Conservation (phyloP, 2,797 vertebrate species). For the Spondyliosoma cantharus region DNA sequence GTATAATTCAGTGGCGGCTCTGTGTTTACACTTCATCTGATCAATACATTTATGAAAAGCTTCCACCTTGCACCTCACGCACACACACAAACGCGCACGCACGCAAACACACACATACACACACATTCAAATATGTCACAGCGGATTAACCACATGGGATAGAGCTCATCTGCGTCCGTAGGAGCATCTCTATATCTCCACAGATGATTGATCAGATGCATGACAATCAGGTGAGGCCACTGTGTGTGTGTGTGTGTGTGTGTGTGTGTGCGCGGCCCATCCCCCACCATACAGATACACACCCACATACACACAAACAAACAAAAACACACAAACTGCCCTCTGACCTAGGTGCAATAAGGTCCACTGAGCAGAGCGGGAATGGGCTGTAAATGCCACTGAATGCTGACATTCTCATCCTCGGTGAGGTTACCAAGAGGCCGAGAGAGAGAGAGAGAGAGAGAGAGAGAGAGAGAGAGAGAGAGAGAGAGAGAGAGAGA, state of each 20-base stretch:
- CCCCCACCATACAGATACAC: neutral
- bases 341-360: slow-evolving; percentile 76
- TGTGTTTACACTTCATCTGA: slow-evolving; percentile 60
- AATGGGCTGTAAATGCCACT: slow-evolving; percentile 76
- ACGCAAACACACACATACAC: slow-evolving; percentile 15
- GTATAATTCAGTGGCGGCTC: slow-evolving; percentile 57
- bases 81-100: slow-evolving; percentile 11
- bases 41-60: slow-evolving; percentile 65
- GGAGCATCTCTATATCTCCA: slow-evolving; percentile 36
- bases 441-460: slow-evolving; percentile 32
- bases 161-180: slow-evolving; percentile 36
- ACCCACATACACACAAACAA: slow-evolving; percentile 14
- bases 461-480: slow-evolving; percentile 13
- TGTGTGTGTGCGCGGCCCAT: neutral
- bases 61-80: slow-evolving; percentile 15
- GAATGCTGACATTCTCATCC: slow-evolving; percentile 72
- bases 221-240: slow-evolving; percentile 58
- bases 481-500: slow-evolving; percentile 26
- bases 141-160: slow-evolving; percentile 39
- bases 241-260: neutral
- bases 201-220: slow-evolving; percentile 57
- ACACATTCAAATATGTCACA: slow-evolving; percentile 31
- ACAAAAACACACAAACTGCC: slow-evolving; percentile 56
- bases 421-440: slow-evolving; percentile 66
- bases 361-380: slow-evolving; percentile 52